Evolutionary conservation across 30 jellyfish, hydroid and myxozoan species (phyloP).

Genomic region (Turritopsis dohrnii): DNA sequence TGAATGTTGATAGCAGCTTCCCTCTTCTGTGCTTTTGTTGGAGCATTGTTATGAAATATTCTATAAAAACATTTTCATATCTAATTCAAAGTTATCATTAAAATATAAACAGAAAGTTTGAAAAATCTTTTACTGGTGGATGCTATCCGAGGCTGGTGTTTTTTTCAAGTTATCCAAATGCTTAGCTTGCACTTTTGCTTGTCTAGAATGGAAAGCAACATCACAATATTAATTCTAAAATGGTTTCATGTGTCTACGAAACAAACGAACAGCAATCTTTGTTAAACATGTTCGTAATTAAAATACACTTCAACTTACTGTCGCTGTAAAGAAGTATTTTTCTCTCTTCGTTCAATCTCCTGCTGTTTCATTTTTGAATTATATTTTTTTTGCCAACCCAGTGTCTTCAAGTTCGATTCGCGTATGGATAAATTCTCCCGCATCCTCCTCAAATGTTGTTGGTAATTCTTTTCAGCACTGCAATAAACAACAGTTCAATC

Average conservation of each 20-base stretch:
- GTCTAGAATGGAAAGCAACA: conserved; percentile 16
- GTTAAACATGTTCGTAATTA: background rate
- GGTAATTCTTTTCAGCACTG: conserved; percentile 58
- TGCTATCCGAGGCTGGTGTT: conserved; percentile 45
- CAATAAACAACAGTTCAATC: too few species aligned
- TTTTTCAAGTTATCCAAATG: conserved; percentile 35
- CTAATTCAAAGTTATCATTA: background rate
- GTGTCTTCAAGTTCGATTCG: conserved; percentile 40
- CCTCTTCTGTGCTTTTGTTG: conserved; percentile 62
- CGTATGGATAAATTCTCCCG: conserved; percentile 51
- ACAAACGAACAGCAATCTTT: background rate
- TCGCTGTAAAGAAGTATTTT: conserved; percentile 25
- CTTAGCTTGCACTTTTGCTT: conserved; percentile 39
- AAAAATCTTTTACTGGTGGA: conserved; percentile 35
- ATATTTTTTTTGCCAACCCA: conserved; percentile 52
- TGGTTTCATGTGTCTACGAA: background rate
- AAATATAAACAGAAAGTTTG: background rate
- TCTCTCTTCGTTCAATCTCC: conserved; percentile 44
- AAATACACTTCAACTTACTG: conserved; percentile 12
- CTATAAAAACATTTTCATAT: conserved; percentile 19
- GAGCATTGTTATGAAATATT: conserved; percentile 65
- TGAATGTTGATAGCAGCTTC: conserved; percentile 74
- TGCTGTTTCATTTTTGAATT: conserved; percentile 45
- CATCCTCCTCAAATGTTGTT: conserved; percentile 45
- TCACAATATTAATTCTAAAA: background rate